A percentile compares a stretch with the other conserved stretches of the same genome.
Conservation (phyloP, 2,113 vertebrate genomes). For the Ornithorhynchus anatinus region DNA sequence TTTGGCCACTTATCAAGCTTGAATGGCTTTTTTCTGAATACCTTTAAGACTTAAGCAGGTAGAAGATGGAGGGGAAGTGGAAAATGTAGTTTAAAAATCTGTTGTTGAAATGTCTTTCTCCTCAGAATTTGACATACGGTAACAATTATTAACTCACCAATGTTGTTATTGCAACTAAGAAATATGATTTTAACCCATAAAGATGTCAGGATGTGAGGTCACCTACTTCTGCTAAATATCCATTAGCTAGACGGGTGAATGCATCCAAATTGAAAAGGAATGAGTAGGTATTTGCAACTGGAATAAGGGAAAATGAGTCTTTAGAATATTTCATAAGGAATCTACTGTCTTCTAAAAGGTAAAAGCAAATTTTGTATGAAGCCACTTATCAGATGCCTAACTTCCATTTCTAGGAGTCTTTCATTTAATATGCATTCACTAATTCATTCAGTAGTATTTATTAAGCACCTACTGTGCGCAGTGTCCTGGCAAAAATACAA, state of each 20-base stretch:
- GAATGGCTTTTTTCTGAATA: neutral
- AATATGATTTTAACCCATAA: neutral
- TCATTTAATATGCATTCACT: no score
- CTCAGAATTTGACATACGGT: neutral
- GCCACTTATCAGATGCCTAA: neutral
- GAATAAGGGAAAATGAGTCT: neutral
- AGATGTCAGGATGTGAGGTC: neutral
- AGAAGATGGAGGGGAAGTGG: neutral
- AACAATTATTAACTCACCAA: neutral
- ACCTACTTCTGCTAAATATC: neutral
- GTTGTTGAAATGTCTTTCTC: neutral
- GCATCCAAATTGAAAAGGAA: neutral
- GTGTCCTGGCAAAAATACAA: no score
- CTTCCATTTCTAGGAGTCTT: neutral
- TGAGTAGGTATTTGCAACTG: neutral
- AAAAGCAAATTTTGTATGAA: neutral
- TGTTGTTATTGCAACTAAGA: neutral
- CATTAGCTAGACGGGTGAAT: neutral
- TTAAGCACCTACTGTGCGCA: no score
- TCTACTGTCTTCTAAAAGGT: neutral
- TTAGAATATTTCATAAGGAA: neutral
- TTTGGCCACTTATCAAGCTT: slow-evolving; percentile 1
- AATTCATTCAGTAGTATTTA: no score
- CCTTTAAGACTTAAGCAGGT: neutral
- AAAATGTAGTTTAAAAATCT: neutral